Evolutionary conservation across 2,113 vertebrate genomes (phyloP).

Genomic region (Condylura cristata): DNA sequence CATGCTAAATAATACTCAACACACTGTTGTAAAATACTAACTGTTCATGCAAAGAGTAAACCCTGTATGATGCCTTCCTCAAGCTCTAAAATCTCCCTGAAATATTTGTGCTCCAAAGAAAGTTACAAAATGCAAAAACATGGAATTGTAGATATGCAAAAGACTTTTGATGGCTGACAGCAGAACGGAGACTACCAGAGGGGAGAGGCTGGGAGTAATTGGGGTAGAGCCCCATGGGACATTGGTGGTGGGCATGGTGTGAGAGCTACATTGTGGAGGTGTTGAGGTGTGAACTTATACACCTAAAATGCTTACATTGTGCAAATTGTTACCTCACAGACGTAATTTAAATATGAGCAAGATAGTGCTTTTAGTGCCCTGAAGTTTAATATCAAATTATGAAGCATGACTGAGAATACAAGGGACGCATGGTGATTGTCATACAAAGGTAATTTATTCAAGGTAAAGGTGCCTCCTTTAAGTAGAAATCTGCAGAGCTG

Average conservation of each 20-base stretch:
- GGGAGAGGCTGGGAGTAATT: too few species aligned
- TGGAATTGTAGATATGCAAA: neutral
- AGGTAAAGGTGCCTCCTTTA: neutral
- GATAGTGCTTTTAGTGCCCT: neutral
- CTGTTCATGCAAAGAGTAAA: neutral
- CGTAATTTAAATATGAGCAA: neutral
- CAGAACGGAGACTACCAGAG: too few species aligned
- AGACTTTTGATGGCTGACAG: neutral
- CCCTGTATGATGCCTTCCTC: neutral
- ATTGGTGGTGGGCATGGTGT: too few species aligned
- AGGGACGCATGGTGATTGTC: neutral
- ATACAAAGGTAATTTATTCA: neutral
- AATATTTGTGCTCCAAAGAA: neutral
- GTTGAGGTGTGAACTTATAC: too few species aligned
- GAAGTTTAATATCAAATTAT: neutral
- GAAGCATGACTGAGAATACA: neutral
- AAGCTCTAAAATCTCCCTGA: neutral
- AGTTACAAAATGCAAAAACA: neutral
- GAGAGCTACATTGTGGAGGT: too few species aligned
- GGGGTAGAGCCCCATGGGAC: too few species aligned
- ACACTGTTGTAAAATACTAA: neutral
- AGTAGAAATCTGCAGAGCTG: neutral
- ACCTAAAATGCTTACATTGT: too few species aligned
- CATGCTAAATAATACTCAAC: neutral
- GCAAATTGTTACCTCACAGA: too few species aligned